Evolutionary conservation across 2,888 invertebrate genomes (phyloP), one percentile per base, ranked within the genome.

Genomic region (Spicauda simplicius): DNA sequence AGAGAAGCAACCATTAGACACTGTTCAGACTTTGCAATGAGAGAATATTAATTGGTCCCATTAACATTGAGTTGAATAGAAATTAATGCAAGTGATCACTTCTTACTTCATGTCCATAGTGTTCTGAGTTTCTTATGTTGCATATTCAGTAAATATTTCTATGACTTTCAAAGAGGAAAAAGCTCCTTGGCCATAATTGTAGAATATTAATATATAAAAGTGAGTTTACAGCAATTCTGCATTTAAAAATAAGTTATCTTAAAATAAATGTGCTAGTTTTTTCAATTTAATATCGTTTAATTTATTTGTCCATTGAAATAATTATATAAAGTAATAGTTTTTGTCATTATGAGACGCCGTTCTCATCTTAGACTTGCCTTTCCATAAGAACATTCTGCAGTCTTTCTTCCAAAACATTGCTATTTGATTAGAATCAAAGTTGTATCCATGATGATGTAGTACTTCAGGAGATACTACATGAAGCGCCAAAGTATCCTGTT

Each of bases 401-500:
- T 96, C 96, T 80, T 96, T 96, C 79, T 96, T 96, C 95, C 95
- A 96, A 70, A 94, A 92, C 77, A 92, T 93, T 0, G 96, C 95
- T 68, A 96, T 95, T 77, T 96, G 94, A 60, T 85, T 91, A 0
- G 94, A 85, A 16, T 94, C 91, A 75, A 95, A 94, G 73, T 83
- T 87, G 70, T 91, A 93, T 2, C 95, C 95, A 78, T 95, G 93
- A 70, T 94, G 88, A 56, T 81, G 88, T 16, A 95, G 84, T 54
- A 94, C 91, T 61, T 94, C 93, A n/a, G 94, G 93, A 5, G 92
- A 83, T 14, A 95, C 94, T 18, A 94, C 86, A 70, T 90, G 87
- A 0, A 93, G 83, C 0, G 91, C 89, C 25, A 92, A 76, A 0
- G 92, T 90, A 58, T 81, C 85, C 74, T 86, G 84, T 64, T 93